Evolutionary conservation across 2,888 invertebrate species (phyloP).

Genomic region (Ctena decussata): DNA sequence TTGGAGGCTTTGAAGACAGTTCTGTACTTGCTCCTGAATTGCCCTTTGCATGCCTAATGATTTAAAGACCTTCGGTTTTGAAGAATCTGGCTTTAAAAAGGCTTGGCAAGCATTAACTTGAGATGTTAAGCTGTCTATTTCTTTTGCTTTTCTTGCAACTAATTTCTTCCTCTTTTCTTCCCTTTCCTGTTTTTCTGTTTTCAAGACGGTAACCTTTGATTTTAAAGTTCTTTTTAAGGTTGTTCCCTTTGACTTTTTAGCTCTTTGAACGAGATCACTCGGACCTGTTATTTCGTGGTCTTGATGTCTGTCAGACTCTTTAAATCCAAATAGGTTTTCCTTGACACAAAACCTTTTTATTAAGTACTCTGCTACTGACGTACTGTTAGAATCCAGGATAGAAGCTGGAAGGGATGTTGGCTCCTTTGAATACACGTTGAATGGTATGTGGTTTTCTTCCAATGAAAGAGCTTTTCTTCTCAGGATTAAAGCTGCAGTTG

Average conservation of each 20-base stretch:
- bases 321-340: no score
- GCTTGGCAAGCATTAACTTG: not conserved
- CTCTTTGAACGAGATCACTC: not conserved
- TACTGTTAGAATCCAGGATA: no score
- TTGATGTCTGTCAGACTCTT: slow-evolving; percentile 27
- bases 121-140: not conserved
- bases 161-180: not conserved
- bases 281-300: slow-evolving; percentile 15
- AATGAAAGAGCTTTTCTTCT: slow-evolving; percentile 21
- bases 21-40: not conserved
- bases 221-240: slow-evolving; percentile 15
- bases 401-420: no score
- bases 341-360: no score
- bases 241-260: not conserved
- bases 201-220: not conserved
- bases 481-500: slow-evolving; percentile 8
- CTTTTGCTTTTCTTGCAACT: not conserved
- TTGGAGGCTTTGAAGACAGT: not conserved
- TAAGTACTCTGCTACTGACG: no score
- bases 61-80: not conserved
- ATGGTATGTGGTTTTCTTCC: not conserved
- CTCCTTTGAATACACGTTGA: no score
- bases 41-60: slow-evolving; percentile 3
- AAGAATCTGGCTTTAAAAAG: slow-evolving; percentile 5
- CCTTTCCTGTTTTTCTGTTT: slow-evolving; percentile 3